Base-by-base conservation (phyloP, 2,888 invertebrate genomes). In the Toxonevra muliebris region DNA sequence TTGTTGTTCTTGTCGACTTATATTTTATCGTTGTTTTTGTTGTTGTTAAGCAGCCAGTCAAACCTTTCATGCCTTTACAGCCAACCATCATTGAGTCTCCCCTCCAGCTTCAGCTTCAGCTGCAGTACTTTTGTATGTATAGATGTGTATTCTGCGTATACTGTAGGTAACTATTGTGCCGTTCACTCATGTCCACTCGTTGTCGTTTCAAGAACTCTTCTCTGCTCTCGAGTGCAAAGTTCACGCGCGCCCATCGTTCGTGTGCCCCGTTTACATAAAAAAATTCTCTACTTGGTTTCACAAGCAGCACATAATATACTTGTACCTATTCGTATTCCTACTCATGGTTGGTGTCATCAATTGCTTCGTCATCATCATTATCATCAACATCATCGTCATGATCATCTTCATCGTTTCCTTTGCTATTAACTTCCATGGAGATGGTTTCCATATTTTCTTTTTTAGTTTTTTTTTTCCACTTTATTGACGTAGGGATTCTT, bases 1-100 rank as follows among this genome's bases (percentile, higher is more conserved):
- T 66, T 67, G 48, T 59, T 69, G 53, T 65, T 65, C 20, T 60
- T 64, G 40, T 41, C 12, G 12, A 1, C 11, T 8, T 54, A n/a
- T 5, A 19, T 54, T 19, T 17, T 19, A 20, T 20, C 15, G 54
- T 17, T 19, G 54, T 12, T 17, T 7, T 17, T 54, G 30, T 48
- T 40, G 15, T 13, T 40, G 41, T 10, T 40, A 53, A 30, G 50
- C 50, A 50, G 50, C 54, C 63, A 65, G 41, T 57, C 64, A 65
- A 65, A 60, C 15, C 50, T 48, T 48, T 15, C 15, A 48, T 48
- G 15, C 15, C 15, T 15, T 67, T 61, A 59, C 70, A 68, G 54
- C 70, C 72, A 72, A 69, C 69, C 71, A 69, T 65, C 68, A 71
- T 69, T 60, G 65, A 71, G 66, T 66, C 65, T 70, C 61, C 67